phyloP scores from a whole-genome alignment of 2,888 invertebrate genomes.

The Rhyacophila evoluta region DNA sequence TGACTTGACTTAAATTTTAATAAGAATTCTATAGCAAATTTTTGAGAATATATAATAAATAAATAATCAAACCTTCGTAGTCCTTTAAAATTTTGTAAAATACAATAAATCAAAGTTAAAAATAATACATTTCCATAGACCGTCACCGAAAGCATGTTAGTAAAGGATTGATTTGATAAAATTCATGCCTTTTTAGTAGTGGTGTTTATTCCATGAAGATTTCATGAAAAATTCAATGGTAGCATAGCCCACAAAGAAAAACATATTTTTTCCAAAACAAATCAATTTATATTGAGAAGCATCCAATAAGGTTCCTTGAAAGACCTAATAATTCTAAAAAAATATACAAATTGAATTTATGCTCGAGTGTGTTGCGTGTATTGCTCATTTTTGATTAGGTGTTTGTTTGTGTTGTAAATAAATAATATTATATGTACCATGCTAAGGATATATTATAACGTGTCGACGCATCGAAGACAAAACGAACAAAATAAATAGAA shows the following conservation, averaged over 20 bases:
- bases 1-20: no score
- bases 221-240: not conserved
- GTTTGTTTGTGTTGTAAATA: not conserved
- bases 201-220: not conserved
- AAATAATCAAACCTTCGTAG: not conserved
- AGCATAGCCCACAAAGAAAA: not conserved
- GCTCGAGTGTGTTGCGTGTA: not conserved
- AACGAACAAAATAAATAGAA: no score
- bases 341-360: not conserved
- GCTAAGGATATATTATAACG: no score
- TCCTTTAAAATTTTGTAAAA: constrained; percentile 14
- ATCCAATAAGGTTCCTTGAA: not conserved
- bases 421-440: no score
- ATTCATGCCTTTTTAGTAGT: not conserved
- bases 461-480: no score
- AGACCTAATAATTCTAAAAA: not conserved
- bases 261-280: not conserved
- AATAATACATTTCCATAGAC: not conserved
- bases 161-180: not conserved
- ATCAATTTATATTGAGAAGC: no score
- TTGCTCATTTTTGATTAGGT: not conserved
- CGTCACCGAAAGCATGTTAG: constrained; percentile 9
- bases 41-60: not conserved
- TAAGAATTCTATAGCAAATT: no score
- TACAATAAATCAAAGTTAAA: not conserved